Evolutionary conservation across 92 coral and sea anemone species (phyloP), one percentile per base, ranked within the genome.

Genomic region (Palythoa grandis): DNA sequence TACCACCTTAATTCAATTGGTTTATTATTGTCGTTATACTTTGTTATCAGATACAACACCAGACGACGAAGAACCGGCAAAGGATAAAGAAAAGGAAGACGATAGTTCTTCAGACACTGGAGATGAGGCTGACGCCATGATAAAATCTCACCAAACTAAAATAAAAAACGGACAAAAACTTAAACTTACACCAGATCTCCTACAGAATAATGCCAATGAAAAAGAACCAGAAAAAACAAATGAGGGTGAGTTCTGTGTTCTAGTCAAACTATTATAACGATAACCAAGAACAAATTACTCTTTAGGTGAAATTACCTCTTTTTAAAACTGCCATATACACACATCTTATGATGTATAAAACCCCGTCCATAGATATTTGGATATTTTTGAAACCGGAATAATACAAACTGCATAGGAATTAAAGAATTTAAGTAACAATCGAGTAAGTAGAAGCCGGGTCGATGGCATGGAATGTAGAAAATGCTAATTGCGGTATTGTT

Each of bases 101-200:
- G 89, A 89, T 20, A 94, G 93, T 66, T 94, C 98, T 37, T 92
- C 98, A 25, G 98, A 94, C 40, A 92, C 94, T 19, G 98, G 91
- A 25, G 98, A 94, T 77, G 98, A 92, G 90, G 90, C 88, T 22
- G 66, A 80, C 0, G 94, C 89, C 47, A 88, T 92, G 76, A 78
- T 83, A 1, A 67, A 48, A 2, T 66, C 75, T 25, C 90, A 43
- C 74, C 47, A 67, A 22, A 52, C 85, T 15, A 66, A 63, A 35
- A 11, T 29, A 17, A 86, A 89, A 52, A 87, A 88, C 22, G 89
- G 78, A 8, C 91, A 92, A 17, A 74, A 91, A n/a, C 87, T 87
- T 40, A 92, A 90, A 38, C 84, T 82, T 22, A 88, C 72, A 50
- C 92, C 93, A n/a, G 98, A 94, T 56, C 84, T 90, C 80, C 91